Base-by-base conservation (phyloP, 2,888 invertebrate species). In the Trisateles emortualis region DNA sequence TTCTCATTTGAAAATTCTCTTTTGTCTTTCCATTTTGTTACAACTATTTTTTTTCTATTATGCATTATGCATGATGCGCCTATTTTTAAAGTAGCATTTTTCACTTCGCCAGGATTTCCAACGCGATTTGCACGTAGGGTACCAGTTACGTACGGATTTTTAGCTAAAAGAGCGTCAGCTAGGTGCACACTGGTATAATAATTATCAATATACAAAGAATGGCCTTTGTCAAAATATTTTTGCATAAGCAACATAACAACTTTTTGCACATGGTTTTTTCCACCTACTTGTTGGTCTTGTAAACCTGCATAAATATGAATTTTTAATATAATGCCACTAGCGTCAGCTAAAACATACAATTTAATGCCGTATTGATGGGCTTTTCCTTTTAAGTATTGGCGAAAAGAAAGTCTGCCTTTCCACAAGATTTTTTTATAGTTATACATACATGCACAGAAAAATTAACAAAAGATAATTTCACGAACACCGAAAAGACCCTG, bases 271-370 rank as follows among this genome's bases (percentile, higher is more conserved):
- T 78, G 74, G 11, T 68, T 70, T 59, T 64, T 67, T 24, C 76
- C 76, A 42, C 72, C 75, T 8, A 67, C 59, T 55, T 59, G 36
- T 33, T 48, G 48, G 19, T 58, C 58, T 29, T 14, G 19, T 22
- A 55, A 43, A 19, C 81, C 77, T 39, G 70, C 74, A 59, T 79
- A 81, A 14, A 77, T 51, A n/a, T 64, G 54, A 53, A 76, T 59
- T 59, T 77, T 76, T 49, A 71, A 44, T 30, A 78, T 56, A 8
- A 64, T 44, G 1, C 66, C 73, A 39, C 58, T 40, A n/a, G 64
- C 55, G 32, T 71, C 67, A 24, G 59, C 51, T 36, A 73, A 48
- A 13, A 64, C 44, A 49, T 74, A 78, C 11, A 77, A 50, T 61
- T 75, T 76, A 3, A 74, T 58, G 4, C 70, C 78, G 68, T 75